These are phyloP conservation scores for Trypoxylus dichotomus DNA, from an alignment of 1,140 invertebrate species.

Conservation along the genomic window DNA sequence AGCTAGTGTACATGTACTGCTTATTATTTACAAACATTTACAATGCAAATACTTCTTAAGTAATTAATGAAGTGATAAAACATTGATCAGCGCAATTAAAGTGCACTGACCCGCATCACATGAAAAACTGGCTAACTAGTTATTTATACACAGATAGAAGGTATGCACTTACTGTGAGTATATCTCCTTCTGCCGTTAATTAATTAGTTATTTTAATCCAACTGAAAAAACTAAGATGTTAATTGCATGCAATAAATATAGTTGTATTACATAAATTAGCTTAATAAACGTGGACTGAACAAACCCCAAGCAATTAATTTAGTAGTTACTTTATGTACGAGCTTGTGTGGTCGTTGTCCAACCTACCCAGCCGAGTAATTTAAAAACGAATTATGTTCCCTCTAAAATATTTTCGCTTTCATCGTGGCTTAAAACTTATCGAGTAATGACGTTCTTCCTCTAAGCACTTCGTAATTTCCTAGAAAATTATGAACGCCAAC, in stretches of 20 bases:
- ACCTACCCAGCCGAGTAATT: slow-evolving; percentile 5
- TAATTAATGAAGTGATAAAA: slow-evolving; percentile 8
- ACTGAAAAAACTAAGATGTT: neutral
- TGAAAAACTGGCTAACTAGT: neutral
- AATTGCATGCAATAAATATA: slow-evolving; percentile 14
- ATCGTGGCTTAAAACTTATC: neutral
- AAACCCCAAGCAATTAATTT: slow-evolving; percentile 20
- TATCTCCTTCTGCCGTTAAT: neutral
- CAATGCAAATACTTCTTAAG: slow-evolving; percentile 1
- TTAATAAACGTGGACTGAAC: slow-evolving; percentile 11
- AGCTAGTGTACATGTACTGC: neutral
- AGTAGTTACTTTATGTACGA: neutral
- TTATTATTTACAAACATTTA: neutral
- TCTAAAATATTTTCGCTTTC: slow-evolving; percentile 22
- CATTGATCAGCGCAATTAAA: neutral
- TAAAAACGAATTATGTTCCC: slow-evolving; percentile 16
- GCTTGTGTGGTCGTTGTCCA: slow-evolving; percentile 14
- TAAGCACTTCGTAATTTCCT: neutral
- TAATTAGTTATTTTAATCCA: slow-evolving; percentile 2
- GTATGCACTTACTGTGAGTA: neutral
- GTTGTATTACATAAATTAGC: slow-evolving; percentile 24
- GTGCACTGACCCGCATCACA: neutral
- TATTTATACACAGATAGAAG: neutral
- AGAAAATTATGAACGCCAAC: neutral
- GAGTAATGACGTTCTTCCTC: neutral